Conservation (phyloP, 1,140 invertebrate genomes). For the Caenorhabditis brenneri region DNA sequence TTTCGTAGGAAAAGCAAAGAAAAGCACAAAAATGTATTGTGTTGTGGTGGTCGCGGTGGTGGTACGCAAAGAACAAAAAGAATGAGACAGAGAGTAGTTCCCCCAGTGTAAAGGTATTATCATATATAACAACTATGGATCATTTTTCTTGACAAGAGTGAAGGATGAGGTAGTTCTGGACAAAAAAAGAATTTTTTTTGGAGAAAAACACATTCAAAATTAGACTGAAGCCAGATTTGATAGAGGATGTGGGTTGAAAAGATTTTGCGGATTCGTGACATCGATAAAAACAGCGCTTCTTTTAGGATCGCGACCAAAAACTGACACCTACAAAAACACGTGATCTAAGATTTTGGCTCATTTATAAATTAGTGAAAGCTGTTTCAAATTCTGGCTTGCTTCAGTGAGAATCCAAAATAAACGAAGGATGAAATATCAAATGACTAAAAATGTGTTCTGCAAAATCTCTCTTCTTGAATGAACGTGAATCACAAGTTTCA, state of each 20-base stretch:
- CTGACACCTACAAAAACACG: background rate
- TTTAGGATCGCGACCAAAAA: background rate
- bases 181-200: background rate
- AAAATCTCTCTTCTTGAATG: too few species aligned
- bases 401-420: background rate
- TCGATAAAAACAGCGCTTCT: background rate
- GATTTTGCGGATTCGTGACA: constrained; percentile 3
- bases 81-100: background rate
- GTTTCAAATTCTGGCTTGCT: too few species aligned
- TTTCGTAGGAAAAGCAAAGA: background rate
- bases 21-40: background rate
- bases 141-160: background rate
- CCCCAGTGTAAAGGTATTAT: background rate
- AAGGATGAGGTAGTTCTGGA: background rate
- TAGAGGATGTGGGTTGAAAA: constrained; percentile 13
- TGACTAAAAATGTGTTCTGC: too few species aligned
- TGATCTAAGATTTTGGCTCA: background rate
- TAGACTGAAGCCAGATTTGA: constrained; percentile 16
- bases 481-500: too few species aligned
- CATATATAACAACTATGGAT: constrained; percentile 16
- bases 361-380: background rate
- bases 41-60: too few species aligned
- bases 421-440: background rate
- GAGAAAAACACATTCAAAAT: constrained; percentile 3
- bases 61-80: background rate